Evolutionary conservation across 2,888 invertebrate genomes (phyloP).

Genomic region (Ctena decussata): DNA sequence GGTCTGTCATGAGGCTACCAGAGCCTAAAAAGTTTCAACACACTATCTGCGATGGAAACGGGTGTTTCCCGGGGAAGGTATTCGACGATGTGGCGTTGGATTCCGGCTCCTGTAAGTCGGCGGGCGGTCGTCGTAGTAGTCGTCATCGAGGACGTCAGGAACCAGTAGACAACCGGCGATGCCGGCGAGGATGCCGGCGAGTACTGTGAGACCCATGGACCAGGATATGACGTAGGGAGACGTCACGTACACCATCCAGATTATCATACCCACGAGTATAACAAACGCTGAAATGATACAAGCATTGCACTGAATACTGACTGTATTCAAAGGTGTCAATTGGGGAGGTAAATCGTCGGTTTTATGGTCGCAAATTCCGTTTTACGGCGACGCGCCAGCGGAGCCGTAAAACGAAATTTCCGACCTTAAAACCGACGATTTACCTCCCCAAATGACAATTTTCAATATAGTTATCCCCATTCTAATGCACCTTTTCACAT

Average conservation of each 20-base stretch:
- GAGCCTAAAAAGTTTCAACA: no score
- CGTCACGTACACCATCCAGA: constrained; percentile 72
- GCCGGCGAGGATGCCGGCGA: constrained; percentile 72
- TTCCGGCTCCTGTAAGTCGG: background rate
- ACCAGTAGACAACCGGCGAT: constrained; percentile 76
- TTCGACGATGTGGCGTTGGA: background rate
- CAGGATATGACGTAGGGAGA: constrained; percentile 73
- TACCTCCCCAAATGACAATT: no score
- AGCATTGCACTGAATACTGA: no score
- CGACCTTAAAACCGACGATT: no score
- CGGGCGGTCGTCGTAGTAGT: constrained; percentile 27
- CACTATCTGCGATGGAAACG: background rate
- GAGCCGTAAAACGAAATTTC: no score
- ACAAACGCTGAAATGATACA: constrained; percentile 73
- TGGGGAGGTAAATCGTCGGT: no score
- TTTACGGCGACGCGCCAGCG: no score
- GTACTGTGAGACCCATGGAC: constrained; percentile 78
- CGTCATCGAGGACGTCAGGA: constrained; percentile 73
- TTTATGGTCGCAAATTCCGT: no score
- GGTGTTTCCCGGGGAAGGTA: background rate
- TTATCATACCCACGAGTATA: constrained; percentile 73
- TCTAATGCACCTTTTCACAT: no score
- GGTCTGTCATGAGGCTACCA: no score
- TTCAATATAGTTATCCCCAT: no score
- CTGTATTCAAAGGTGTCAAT: no score